Evolutionary conservation across 2,113 vertebrate species (phyloP).

Genomic region (Plecturocebus donacophilus): DNA sequence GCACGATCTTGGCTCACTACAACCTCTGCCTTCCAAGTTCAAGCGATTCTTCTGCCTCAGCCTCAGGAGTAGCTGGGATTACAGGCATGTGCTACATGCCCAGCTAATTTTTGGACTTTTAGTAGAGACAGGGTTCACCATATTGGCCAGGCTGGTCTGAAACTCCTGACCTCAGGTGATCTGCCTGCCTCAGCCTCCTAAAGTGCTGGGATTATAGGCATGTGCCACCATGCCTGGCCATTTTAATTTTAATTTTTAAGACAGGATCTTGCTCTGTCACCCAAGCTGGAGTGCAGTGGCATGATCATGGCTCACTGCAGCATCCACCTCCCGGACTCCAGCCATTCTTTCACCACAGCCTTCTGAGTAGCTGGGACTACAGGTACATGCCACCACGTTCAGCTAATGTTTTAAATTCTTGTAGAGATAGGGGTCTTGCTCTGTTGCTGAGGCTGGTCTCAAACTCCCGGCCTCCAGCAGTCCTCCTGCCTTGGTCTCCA

Average conservation of each 20-base stretch:
- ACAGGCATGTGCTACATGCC: too few relatives aligned
- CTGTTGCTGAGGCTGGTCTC: background rate
- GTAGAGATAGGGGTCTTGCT: background rate
- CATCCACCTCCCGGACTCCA: background rate
- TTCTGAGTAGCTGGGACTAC: background rate
- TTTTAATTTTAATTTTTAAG: too few relatives aligned
- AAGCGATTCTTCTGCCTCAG: too few relatives aligned
- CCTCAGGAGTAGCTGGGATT: too few relatives aligned
- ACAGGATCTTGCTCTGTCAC: background rate
- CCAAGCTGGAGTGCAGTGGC: background rate
- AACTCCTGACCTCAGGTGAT: background rate
- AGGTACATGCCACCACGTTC: background rate
- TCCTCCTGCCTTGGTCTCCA: background rate
- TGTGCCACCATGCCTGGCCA: too few relatives aligned
- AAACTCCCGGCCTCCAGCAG: background rate
- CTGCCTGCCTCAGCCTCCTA: fast-evolving
- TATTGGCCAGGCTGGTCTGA: fast-evolving
- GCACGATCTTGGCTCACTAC: too few relatives aligned
- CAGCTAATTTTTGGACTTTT: too few relatives aligned
- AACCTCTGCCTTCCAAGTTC: fast-evolving
- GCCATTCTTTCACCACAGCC: background rate
- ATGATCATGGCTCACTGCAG: background rate
- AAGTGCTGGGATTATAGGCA: too few relatives aligned
- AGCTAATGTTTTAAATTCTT: background rate
- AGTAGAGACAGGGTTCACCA: background rate